Evolutionary conservation across 2,113 vertebrate genomes (phyloP), one percentile per base, ranked within the genome.

Genomic region (Tachuris rubrigastra): DNA sequence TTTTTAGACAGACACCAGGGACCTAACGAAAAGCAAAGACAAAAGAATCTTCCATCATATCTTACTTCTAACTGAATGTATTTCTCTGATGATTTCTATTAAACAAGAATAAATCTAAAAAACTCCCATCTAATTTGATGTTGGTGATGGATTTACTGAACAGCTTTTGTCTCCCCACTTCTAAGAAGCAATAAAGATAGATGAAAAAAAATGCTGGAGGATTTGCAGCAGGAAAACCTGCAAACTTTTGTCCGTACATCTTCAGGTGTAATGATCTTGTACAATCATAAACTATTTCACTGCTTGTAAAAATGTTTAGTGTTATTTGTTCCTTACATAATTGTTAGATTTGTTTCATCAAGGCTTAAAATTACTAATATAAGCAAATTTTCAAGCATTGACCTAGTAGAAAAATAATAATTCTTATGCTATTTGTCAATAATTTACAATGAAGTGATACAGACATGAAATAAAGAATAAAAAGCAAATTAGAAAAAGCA

Each of bases 1-100:
- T 82, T 92, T 85, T 90, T 47, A 87, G 83, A 91, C 93, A 50
- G 82, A 55, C 80, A 87, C 24, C 33, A 50, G 77, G 49, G 85
- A 68, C 52, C 55, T 53, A 84, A 82, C 1, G 4, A 93, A 93
- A 95, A 93, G 69, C 75, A 87, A 80, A 52, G 10, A 60, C 53
- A 84, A 97, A 85, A 79, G 41, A 95, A 79, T 90, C 65, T 55
- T 76, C 31, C 15, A 53, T 65, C 3, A 6, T 46, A 20, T 68
- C 82, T 87, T 87, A 56, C 37, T 85, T 92, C n/a, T 85, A 80
- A 66, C 63, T 39, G 86, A 96, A 80, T 9, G 7, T 5, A 1
- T 82, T 95, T 90, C 71, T 97, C 72, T 92, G 75, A 69, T 78
- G 75, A 90, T 72, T 94, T 83, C 55, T 86, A 16, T 93, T 91